Percentiles rank a stretch among this genome's conserved stretches.
Evolutionary conservation across 2,797 vertebrate species (phyloP).

Genomic region (Myotis vivesi): DNA sequence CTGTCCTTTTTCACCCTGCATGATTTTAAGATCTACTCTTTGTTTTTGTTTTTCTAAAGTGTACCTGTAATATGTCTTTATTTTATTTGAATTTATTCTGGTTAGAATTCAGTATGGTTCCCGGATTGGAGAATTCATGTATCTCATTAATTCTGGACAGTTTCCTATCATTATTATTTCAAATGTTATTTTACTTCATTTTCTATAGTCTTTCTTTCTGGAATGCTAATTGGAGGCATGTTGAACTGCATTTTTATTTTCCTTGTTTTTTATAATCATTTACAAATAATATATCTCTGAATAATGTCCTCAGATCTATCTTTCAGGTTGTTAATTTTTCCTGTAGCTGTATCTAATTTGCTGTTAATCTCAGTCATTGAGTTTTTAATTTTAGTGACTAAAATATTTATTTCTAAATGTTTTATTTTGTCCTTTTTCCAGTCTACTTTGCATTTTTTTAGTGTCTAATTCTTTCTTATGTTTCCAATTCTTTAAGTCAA

Average conservation of each 20-base stretch:
- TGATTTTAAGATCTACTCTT: background rate
- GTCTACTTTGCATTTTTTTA: background rate
- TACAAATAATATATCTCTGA: background rate
- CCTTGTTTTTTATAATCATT: background rate
- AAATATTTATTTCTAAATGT: background rate
- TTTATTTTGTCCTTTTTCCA: background rate
- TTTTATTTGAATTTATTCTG: slow-evolving; percentile 7
- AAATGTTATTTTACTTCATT: background rate
- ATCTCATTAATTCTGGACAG: background rate
- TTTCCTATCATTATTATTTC: background rate
- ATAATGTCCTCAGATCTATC: background rate
- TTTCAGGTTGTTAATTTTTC: slow-evolving; percentile 1
- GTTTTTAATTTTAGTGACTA: background rate
- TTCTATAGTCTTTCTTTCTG: background rate
- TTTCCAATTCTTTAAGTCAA: background rate
- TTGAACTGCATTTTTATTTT: background rate
- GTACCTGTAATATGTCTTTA: background rate
- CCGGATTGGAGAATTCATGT: background rate
- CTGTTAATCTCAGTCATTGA: background rate
- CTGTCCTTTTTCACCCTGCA: background rate
- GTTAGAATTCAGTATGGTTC: background rate
- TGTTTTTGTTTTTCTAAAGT: background rate
- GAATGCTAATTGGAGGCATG: background rate
- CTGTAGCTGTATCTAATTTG: background rate
- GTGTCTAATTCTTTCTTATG: background rate